Conservation (phyloP, 2,888 invertebrate genomes). For the Machimus atricapillus region DNA sequence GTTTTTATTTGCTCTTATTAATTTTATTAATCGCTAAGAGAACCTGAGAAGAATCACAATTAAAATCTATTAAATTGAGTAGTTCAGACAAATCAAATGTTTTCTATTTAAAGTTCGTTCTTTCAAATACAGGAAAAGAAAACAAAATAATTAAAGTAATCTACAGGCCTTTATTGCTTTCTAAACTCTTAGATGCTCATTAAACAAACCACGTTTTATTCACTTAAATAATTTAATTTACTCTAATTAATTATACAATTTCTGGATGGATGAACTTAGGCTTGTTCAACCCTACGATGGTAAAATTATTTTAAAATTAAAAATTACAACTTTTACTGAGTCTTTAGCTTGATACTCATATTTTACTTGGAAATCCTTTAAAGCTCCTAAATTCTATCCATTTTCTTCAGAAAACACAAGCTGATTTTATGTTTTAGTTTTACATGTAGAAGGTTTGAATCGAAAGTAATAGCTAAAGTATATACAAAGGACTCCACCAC, state of each 20-base stretch:
- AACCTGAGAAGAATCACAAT: constrained; percentile 24
- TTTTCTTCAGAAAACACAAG: too few species aligned
- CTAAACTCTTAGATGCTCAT: neutral
- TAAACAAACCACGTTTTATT: neutral
- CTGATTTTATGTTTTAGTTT: too few species aligned
- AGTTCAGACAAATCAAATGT: neutral
- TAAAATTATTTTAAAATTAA: too few species aligned
- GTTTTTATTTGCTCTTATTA: constrained; percentile 18
- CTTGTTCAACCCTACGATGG: too few species aligned
- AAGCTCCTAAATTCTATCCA: too few species aligned
- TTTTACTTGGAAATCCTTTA: too few species aligned
- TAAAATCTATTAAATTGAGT: neutral
- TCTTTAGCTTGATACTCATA: too few species aligned
- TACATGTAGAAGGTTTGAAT: too few species aligned
- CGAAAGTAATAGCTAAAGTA: too few species aligned
- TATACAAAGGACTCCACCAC: too few species aligned
- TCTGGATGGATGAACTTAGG: too few species aligned
- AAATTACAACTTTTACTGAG: too few species aligned
- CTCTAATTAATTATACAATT: neutral
- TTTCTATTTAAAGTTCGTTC: neutral
- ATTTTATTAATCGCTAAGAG: constrained; percentile 4
- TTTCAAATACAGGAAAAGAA: neutral
- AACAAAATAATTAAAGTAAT: neutral
- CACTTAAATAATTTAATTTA: neutral
- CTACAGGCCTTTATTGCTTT: neutral